These are phyloP conservation scores for Dryobotodes eremita DNA, from an alignment of 2,888 invertebrate genomes.

Conservation along the genomic window DNA sequence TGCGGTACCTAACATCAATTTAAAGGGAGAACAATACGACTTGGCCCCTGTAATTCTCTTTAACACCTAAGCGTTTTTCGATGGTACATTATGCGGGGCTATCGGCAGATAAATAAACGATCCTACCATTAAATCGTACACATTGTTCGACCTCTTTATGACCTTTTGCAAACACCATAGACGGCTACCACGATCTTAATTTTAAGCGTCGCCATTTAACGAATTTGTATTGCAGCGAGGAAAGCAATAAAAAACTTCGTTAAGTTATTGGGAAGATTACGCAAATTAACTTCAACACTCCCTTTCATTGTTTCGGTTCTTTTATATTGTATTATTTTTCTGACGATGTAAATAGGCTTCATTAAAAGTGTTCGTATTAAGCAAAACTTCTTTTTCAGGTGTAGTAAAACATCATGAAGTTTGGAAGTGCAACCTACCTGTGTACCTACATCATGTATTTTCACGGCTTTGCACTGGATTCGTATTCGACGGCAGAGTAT, in stretches of 20 bases:
- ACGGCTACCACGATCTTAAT: conserved; percentile 57
- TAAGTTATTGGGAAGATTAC: conserved; percentile 65
- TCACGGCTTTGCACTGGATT: conserved; percentile 43
- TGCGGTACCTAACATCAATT: conserved; percentile 72
- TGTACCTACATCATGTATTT: conserved; percentile 35
- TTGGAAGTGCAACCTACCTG: conserved; percentile 2
- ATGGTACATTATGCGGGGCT: conserved; percentile 73
- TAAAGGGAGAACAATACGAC: conserved; percentile 72
- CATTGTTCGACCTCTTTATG: conserved; percentile 71
- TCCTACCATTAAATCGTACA: conserved; percentile 67
- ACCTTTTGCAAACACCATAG: conserved; percentile 62
- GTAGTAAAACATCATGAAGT: conserved; percentile 5
- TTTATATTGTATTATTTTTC: conserved; percentile 51
- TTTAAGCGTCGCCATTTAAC: conserved; percentile 59
- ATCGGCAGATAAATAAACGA: conserved; percentile 75
- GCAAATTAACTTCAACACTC: conserved; percentile 65
- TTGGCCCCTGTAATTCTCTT: conserved; percentile 72
- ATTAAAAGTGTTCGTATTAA: neutral
- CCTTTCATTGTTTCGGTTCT: conserved; percentile 63
- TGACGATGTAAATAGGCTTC: conserved; percentile 7
- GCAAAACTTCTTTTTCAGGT: neutral
- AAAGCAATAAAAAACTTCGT: conserved; percentile 66
- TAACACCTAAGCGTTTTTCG: conserved; percentile 79
- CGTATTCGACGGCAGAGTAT: conserved; percentile 41
- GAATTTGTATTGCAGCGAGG: conserved; percentile 66